Percentiles rank a stretch among this genome's conserved stretches.
Evolutionary conservation across 2,888 invertebrate species (phyloP).

Genomic region (Phania funesta): DNA sequence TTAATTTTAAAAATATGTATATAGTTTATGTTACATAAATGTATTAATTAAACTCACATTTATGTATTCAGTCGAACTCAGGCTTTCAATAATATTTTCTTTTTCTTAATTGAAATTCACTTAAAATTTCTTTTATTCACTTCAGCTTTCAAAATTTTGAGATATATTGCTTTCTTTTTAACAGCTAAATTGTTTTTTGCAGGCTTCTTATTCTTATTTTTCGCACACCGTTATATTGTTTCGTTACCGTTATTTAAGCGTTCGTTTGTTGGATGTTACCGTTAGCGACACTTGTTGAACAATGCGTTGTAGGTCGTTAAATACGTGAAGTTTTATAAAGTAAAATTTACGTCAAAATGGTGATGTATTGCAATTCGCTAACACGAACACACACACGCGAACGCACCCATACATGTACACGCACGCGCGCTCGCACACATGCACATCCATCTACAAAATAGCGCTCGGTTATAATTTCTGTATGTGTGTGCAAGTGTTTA

Average conservation of each 20-base stretch:
- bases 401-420: not conserved
- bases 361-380: conserved; percentile 18
- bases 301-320: conserved; percentile 73
- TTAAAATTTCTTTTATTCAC: not conserved
- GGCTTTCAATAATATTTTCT: not conserved
- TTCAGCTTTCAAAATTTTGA: not conserved
- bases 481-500: not conserved
- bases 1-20: not conserved
- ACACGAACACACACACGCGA: not conserved
- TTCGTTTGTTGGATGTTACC: conserved; percentile 48
- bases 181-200: not conserved
- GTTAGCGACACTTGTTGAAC: conserved; percentile 80
- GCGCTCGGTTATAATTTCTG: not conserved
- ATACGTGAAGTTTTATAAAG: conserved; percentile 63
- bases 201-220: not conserved
- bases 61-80: not conserved
- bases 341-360: conserved; percentile 14
- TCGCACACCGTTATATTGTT: not conserved
- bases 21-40: not conserved
- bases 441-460: not conserved
- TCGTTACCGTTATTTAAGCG: conserved; percentile 24
- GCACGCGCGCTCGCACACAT: not conserved
- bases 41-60: not conserved
- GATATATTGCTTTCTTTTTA: not conserved
- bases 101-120: not conserved